phyloP scores from a whole-genome alignment of 2,888 invertebrate genomes.

The Maniola hyperantus region DNA sequence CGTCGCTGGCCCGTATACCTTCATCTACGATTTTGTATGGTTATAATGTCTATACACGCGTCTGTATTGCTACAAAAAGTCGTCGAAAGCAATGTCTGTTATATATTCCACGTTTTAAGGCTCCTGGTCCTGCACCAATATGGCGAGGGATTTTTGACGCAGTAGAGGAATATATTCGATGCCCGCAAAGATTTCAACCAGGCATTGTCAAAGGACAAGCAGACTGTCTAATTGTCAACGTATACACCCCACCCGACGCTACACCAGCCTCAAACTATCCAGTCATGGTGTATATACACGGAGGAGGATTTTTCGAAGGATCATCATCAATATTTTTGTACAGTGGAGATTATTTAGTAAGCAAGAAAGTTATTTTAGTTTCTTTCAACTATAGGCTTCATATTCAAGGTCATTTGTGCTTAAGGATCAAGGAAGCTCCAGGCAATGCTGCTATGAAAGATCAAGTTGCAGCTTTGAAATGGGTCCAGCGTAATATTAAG shows the following conservation, averaged over 20 bases:
- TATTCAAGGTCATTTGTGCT: conserved; percentile 63
- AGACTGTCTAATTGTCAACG: conserved; percentile 63
- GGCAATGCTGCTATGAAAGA: conserved; percentile 71
- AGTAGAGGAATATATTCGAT: conserved; percentile 58
- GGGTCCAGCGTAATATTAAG: conserved; percentile 63
- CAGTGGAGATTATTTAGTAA: conserved; percentile 62
- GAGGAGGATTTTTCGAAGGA: conserved; percentile 67
- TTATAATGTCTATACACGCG: too few relatives aligned
- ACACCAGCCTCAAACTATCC: conserved; percentile 48
- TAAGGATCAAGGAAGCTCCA: conserved; percentile 65
- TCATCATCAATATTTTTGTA: conserved; percentile 55
- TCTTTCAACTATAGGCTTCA: conserved; percentile 68
- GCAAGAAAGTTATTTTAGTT: conserved; percentile 63
- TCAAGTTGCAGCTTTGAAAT: conserved; percentile 64
- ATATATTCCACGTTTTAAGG: too few relatives aligned
- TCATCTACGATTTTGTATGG: too few relatives aligned
- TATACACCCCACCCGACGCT: conserved; percentile 57
- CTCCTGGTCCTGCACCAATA: conserved; percentile 61
- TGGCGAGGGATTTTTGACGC: conserved; percentile 66
- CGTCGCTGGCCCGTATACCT: too few relatives aligned
- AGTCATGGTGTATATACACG: conserved; percentile 72
- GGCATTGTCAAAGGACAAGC: conserved; percentile 50
- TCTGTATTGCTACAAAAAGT: too few relatives aligned
- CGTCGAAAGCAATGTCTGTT: too few relatives aligned
- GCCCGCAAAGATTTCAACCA: conserved; percentile 52